Evolutionary conservation across 2,888 invertebrate species (phyloP), one percentile per base, ranked within the genome.

Genomic region (Noctua comes): DNA sequence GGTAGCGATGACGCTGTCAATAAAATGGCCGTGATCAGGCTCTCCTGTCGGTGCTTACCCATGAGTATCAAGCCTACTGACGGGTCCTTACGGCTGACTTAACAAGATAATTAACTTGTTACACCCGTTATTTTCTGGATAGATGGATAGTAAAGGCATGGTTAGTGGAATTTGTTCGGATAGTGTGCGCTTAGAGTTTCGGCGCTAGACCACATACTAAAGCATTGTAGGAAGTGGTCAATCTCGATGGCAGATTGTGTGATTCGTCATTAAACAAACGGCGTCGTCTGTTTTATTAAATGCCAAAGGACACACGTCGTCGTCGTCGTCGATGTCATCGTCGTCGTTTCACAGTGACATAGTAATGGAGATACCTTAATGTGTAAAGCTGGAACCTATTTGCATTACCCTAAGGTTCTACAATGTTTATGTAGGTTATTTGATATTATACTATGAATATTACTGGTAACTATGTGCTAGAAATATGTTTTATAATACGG

Each of bases 41-140:
- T 79, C 16, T 77, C 68, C 75, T 73, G 73, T 75, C 84, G 64
- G 57, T 59, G 73, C 70, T 62, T 71, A 68, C 40, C 66, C 78
- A 77, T 80, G 79, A 68, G 72, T 31, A 62, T 21, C 59, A 59
- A 66, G 13, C 75, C 64, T 72, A 40, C 80, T 76, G 84, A 84
- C 80, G 43, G 69, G 27, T 51, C 11, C 40, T 68, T 77, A 73
- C 75, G 78, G 77, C 72, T 85, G 88, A 73, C 69, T 64, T 69
- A 65, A 76, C 80, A 40, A 21, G 68, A 85, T 88, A 88, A 88
- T 87, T 84, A 85, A 77, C 76, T 80, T 70, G 80, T 68, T 77
- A 85, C 54, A 69, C 21, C 74, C 68, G 62, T 74, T 83, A 83
- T 83, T 84, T 86, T 84, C 79, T 65, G 68, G 64, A n/a, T 83